Evolutionary conservation across 2,113 vertebrate genomes (phyloP).

Genomic region (Sander vitreus): DNA sequence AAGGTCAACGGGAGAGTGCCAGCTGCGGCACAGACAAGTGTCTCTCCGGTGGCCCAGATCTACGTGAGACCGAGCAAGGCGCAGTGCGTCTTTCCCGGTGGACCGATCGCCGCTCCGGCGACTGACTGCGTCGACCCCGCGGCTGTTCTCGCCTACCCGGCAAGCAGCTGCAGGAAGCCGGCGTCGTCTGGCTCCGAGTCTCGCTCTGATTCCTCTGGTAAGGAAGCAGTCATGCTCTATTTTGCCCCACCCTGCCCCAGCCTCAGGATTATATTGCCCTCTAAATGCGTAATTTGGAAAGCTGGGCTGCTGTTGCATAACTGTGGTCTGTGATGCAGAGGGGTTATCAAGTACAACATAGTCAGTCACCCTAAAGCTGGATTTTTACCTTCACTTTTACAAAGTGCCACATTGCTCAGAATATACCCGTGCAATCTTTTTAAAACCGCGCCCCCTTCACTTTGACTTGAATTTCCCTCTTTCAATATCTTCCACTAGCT

Average conservation of each 20-base stretch:
- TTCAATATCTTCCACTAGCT: slow-evolving; percentile 35
- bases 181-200: slow-evolving; percentile 95
- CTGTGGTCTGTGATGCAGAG: slow-evolving; percentile 52
- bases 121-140: slow-evolving; percentile 90
- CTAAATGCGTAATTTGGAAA: slow-evolving; percentile 71
- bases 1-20: slow-evolving; percentile 86
- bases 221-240: slow-evolving; percentile 71
- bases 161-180: slow-evolving; percentile 86
- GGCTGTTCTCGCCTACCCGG: slow-evolving; percentile 88
- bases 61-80: slow-evolving; percentile 66
- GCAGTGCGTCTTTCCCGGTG: slow-evolving; percentile 77
- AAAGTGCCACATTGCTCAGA: slow-evolving; percentile 35
- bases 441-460: slow-evolving; percentile 70
- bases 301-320: slow-evolving; percentile 59
- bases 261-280: slow-evolving; percentile 55
- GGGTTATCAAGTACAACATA: slow-evolving; percentile 43
- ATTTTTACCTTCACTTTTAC: not conserved
- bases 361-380: slow-evolving; percentile 16
- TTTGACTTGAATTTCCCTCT: slow-evolving; percentile 21
- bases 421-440: slow-evolving; percentile 30
- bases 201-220: slow-evolving; percentile 95
- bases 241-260: slow-evolving; percentile 60
- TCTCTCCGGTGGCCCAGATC: slow-evolving; percentile 55
- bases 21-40: slow-evolving; percentile 42
- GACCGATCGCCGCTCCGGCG: slow-evolving; percentile 70